Evolutionary conservation across 2,888 invertebrate species (phyloP).

Genomic region (Oscheius sp.): DNA sequence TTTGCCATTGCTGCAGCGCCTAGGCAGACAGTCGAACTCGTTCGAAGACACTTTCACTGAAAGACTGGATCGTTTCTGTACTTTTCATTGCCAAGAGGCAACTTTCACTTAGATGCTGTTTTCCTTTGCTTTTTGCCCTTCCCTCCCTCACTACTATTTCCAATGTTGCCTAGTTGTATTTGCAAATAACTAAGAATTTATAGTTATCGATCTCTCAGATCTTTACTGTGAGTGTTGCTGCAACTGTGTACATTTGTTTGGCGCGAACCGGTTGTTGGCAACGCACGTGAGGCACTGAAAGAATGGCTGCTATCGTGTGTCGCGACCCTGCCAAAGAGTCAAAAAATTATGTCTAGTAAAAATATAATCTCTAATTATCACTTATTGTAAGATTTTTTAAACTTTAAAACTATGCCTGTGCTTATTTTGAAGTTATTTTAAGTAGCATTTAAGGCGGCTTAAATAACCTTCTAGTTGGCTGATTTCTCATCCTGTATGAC

Average conservation of each 20-base stretch:
- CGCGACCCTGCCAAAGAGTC: slow-evolving; percentile 7
- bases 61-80: slow-evolving; percentile 16
- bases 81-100: slow-evolving; percentile 27
- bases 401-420: background rate
- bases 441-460: background rate
- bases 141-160: background rate
- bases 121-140: background rate
- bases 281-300: slow-evolving; percentile 27
- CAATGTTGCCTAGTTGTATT: background rate
- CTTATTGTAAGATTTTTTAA: background rate
- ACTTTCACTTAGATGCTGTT: slow-evolving; percentile 1
- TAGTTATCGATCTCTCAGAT: slow-evolving; percentile 27
- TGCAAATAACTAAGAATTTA: background rate
- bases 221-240: slow-evolving; percentile 22
- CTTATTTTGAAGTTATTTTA: background rate
- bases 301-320: slow-evolving; percentile 21
- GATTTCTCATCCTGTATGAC: background rate
- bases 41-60: slow-evolving; percentile 19
- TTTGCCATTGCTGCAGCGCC: slow-evolving; percentile 6
- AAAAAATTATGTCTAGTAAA: background rate
- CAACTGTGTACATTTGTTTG: slow-evolving; percentile 30
- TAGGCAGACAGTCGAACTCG: slow-evolving; percentile 24
- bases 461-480: too few species aligned
- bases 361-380: background rate
- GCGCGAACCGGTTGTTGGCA: slow-evolving; percentile 29